Evolutionary conservation across 2,113 vertebrate species (phyloP).

Genomic region (Coracopsis vasa): DNA sequence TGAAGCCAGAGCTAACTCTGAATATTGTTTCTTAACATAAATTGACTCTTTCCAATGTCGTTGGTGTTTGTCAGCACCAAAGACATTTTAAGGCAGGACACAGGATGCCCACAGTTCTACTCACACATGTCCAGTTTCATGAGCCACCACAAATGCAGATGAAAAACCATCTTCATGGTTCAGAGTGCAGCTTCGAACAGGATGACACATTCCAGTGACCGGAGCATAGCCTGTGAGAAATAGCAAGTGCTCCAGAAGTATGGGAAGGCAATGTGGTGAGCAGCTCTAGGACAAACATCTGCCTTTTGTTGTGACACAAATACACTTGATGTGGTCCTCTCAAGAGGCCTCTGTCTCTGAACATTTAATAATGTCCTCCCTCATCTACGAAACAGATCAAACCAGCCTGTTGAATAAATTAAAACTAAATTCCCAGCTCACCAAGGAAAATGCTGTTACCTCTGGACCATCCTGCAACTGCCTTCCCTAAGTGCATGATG

Average conservation of each 20-base stretch:
- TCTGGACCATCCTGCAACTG: not conserved
- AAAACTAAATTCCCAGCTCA: not conserved
- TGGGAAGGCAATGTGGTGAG: not conserved
- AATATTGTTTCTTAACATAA: not conserved
- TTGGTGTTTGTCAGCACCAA: not conserved
- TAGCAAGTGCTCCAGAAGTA: not conserved
- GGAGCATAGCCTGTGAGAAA: conserved; percentile 88
- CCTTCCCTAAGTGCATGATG: not conserved
- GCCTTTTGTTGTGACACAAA: not conserved
- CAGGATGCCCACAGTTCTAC: conserved; percentile 52
- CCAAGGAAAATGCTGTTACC: not conserved
- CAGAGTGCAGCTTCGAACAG: conserved; percentile 95
- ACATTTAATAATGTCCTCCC: not conserved
- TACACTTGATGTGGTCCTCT: not conserved
- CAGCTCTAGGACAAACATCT: not conserved
- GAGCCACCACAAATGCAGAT: conserved; percentile 96
- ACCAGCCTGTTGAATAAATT: not conserved
- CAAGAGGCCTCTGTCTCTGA: not conserved
- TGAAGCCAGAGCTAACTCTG: not conserved
- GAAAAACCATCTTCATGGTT: conserved; percentile 99
- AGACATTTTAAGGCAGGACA: not conserved
- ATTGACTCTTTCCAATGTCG: not conserved
- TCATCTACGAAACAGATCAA: not conserved
- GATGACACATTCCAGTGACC: conserved; percentile 97
- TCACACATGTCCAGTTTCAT: conserved; percentile 99